Conservation (phyloP, 2,113 vertebrate genomes). For the Zingel zingel region DNA sequence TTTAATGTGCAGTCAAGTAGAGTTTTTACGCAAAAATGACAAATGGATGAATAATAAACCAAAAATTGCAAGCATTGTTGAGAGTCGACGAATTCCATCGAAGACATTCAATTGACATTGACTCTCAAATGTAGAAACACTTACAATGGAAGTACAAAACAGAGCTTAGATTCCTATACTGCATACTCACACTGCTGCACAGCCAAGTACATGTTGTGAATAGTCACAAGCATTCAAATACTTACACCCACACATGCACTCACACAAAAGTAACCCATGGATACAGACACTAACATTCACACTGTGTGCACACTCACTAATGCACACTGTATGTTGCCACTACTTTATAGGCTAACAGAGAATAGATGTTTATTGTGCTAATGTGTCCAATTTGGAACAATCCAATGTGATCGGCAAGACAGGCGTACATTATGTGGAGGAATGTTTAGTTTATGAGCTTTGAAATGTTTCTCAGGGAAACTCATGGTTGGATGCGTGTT, state of each 20-base stretch:
- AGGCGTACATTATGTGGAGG: slow-evolving; percentile 24
- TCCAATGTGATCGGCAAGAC: slow-evolving; percentile 50
- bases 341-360: slow-evolving; percentile 23
- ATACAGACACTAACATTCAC: slow-evolving; percentile 8
- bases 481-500: slow-evolving; percentile 37
- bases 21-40: background rate
- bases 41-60: background rate
- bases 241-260: background rate
- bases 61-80: background rate
- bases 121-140: slow-evolving; percentile 10
- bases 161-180: slow-evolving; percentile 15
- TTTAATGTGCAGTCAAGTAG: background rate
- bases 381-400: slow-evolving; percentile 64
- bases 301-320: background rate
- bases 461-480: slow-evolving; percentile 56
- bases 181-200: slow-evolving; percentile 13
- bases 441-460: slow-evolving; percentile 70
- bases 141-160: background rate
- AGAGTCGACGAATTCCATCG: background rate
- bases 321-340: background rate
- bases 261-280: background rate
- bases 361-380: slow-evolving; percentile 55
- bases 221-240: background rate
- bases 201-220: slow-evolving; percentile 31
- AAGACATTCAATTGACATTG: background rate